These are phyloP conservation scores for Crax fasciolata DNA, from an alignment of 2,797 vertebrate genomes.

Conservation along the genomic window DNA sequence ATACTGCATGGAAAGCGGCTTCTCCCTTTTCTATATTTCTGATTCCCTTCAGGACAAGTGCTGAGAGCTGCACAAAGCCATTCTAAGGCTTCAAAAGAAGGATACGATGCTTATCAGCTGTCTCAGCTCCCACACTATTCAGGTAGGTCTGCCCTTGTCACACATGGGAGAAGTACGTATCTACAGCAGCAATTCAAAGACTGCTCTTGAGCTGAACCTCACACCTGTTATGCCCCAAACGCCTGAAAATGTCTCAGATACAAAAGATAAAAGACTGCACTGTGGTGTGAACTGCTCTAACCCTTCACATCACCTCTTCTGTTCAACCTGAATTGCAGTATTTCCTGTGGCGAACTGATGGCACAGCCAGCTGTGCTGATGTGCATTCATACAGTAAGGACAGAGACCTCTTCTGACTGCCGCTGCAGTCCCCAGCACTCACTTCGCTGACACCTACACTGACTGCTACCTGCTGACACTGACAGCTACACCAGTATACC, in stretches of 20 bases:
- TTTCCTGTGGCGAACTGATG: neutral
- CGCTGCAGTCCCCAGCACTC: neutral
- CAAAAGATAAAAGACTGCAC: neutral
- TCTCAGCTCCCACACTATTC: conserved; percentile 4
- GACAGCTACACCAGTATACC: neutral
- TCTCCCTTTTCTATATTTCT: neutral
- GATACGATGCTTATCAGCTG: neutral
- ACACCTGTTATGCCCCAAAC: neutral
- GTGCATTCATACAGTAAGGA: neutral
- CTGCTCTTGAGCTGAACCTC: neutral
- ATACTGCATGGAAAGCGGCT: neutral
- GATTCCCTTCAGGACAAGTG: neutral
- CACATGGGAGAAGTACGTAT: neutral
- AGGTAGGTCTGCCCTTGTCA: neutral
- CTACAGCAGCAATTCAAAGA: neutral
- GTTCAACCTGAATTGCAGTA: neutral
- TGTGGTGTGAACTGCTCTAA: neutral
- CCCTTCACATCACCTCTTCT: neutral
- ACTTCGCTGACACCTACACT: neutral
- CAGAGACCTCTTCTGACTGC: neutral
- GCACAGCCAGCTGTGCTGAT: neutral
- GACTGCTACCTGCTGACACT: too few species aligned
- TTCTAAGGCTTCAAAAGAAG: conserved; percentile 12
- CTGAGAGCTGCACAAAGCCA: neutral
- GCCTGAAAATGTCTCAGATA: neutral